A percentile compares a stretch with the other conserved stretches of the same genome.
Conservation (phyloP, 1,140 invertebrate genomes). For the Leptoteleia sp. region DNA sequence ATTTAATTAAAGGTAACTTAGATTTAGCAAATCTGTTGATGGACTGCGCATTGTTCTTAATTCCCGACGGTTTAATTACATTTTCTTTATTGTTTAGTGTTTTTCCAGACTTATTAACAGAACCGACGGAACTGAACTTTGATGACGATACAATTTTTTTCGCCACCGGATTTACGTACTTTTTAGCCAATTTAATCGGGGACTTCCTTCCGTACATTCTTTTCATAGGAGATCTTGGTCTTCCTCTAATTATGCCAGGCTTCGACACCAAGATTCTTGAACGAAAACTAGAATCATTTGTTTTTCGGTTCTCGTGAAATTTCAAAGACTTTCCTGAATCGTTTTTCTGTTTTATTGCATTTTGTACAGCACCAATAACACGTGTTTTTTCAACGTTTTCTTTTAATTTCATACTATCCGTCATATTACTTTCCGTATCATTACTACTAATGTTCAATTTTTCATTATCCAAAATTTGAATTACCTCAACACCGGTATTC, state of each 20-base stretch:
- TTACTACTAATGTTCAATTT: no score
- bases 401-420: not conserved
- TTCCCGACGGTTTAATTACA: not conserved
- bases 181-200: slow-evolving; percentile 72
- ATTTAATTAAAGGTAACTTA: slow-evolving; percentile 45
- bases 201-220: slow-evolving; percentile 72
- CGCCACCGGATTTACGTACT: slow-evolving; percentile 41
- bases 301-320: slow-evolving; percentile 6
- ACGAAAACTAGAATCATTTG: slow-evolving; percentile 17
- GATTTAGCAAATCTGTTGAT: slow-evolving; percentile 24
- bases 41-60: slow-evolving; percentile 2
- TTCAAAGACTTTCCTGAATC: slow-evolving; percentile 2
- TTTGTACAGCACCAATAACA: not conserved
- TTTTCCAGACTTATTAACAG: slow-evolving; percentile 23
- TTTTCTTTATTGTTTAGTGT: slow-evolving; percentile 6
- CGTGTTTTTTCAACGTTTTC: not conserved
- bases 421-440: slow-evolving; percentile 1
- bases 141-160: slow-evolving; percentile 24
- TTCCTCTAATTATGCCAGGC: slow-evolving; percentile 45
- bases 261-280: slow-evolving; percentile 34
- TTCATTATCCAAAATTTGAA: not conserved
- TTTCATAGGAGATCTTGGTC: slow-evolving; percentile 76
- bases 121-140: slow-evolving; percentile 20
- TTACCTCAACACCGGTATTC: not conserved
- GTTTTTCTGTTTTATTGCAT: not conserved